Percentiles rank a stretch among this genome's conserved stretches.
These are phyloP conservation scores for Ateles fusciceps DNA, from an alignment of 2,797 vertebrate genomes.

Conservation along the genomic window DNA sequence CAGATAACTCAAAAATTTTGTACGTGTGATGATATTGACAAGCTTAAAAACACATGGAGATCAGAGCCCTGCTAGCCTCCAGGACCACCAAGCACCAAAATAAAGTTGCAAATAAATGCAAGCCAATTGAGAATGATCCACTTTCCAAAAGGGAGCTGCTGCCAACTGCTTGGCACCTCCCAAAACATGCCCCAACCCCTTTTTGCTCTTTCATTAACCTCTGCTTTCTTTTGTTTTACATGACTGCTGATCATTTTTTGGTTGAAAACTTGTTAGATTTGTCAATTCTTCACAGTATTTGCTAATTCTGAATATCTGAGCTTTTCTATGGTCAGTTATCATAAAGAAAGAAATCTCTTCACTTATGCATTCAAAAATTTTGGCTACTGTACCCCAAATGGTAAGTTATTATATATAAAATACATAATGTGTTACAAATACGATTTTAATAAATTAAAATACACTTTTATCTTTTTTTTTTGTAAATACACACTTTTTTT, in stretches of 20 bases:
- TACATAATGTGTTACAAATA: neutral
- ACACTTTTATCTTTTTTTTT: neutral
- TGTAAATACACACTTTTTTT: neutral
- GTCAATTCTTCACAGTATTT: neutral
- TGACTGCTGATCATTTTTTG: neutral
- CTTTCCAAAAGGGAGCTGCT: neutral
- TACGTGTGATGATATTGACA: neutral
- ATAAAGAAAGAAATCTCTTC: neutral
- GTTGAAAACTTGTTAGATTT: neutral
- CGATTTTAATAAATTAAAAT: neutral
- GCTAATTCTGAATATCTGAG: neutral
- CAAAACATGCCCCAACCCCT: neutral
- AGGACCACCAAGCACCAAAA: neutral
- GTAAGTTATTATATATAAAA: neutral
- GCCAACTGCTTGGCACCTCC: neutral
- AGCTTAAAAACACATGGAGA: neutral
- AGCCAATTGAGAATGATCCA: neutral
- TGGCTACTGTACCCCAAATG: neutral
- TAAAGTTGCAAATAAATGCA: neutral
- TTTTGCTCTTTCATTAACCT: neutral
- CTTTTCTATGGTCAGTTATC: neutral
- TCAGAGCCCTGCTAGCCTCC: neutral
- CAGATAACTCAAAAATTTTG: neutral
- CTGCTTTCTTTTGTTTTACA: neutral
- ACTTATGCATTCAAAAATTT: neutral